Base-by-base conservation (phyloP, 2,888 invertebrate genomes). In the Emmelina monodactyla region DNA sequence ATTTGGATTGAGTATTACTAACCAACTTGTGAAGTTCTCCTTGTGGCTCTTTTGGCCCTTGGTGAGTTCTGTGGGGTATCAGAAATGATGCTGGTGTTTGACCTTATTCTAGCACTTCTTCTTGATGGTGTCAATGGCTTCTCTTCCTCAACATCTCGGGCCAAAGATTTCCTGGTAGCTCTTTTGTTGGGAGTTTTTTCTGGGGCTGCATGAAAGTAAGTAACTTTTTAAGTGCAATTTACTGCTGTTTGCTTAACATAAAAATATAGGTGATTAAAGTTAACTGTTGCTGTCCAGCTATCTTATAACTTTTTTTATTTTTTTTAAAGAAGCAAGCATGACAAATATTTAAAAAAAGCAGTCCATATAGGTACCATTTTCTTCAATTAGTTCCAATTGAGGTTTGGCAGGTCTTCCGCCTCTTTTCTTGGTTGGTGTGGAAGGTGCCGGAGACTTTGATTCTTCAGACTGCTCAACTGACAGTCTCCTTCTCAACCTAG, bases 371-470 rank as follows among this genome's bases (percentile, higher is more conserved):
- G 49, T 62, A 78, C 78, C 58, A 61, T 71, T 64, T 57, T 78
- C 78, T 58, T 67, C 64, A 50, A 79, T 78, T 11, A 75, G 52
- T 43, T 73, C 73, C 25, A 79, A 53, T 35, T 70, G 70, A 40
- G 76, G 68, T 41, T 78, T 78, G 15, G 67, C 59, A 35, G 61
- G 57, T 44, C 63, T 56, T 6, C 59, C 58, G 3, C 56, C 57
- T 43, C 70, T 60, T 44, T 68, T 76, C 47, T 72, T 79, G 9
- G 62, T 67, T 11, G 78, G 78, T 34, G 75, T 78, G 3, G 60
- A 58, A 6, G 66, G 62, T 14, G 59, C 50, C 2, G 76, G 71
- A 12, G 67, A 64, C 28, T 63, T 65, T 2, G 54, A 56, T 35
- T 72, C 73, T 14, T 78, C 78, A 41, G 60, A 41, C 22, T 51